Evolutionary conservation across 2,888 invertebrate genomes (phyloP), one percentile per base, ranked within the genome.

Genomic region (Emesis russula): DNA sequence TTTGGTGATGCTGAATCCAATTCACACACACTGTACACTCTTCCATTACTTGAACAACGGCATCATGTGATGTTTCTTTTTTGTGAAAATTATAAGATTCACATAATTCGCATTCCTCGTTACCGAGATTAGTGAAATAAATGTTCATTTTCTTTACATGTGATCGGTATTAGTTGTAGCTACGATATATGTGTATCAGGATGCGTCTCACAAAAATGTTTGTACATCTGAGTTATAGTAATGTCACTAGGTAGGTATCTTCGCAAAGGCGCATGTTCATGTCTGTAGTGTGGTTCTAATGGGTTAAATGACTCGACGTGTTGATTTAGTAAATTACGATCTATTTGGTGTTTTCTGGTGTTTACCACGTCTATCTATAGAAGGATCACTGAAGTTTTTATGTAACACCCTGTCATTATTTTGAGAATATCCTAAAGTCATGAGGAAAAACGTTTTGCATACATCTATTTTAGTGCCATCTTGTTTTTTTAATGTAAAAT

Each of bases 231-330:
- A 48, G 31, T 80, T 33, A 94, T 80, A 76, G 71, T 95, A 74
- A 74, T 74, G 48, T 74, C 48, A 74, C 36, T 74, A 4, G 74
- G 74, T 44, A 74, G 25, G 25, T 74, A 74, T 25, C 74, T 41
- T 68, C 92, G 85, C 33, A 81, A 41, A 36, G 93, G 94, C 36
- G 95, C 93, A 76, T 94, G 92, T 68, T 93, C 94, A 15, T 92
- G 86, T 31, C 93, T 85, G 74, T 95, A 93, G 36, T 95, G 93
- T 5, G 92, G 91, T 75, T 73, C 92, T 76, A 33, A n/a, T 11
- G 93, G 95, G 25, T 92, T 85, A 74, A 95, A 93, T 4, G 91
- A 94, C 82, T 92, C 90, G 31, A 95, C 83, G 36, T 94, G 92
- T 74, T 38, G 1, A 36, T 36, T 36, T 5, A 36, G 36, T 36